Percentiles rank a stretch among this genome's conserved stretches.
Evolutionary conservation across 2,113 vertebrate genomes (phyloP).

Genomic region (Entomyzon cyanotis): DNA sequence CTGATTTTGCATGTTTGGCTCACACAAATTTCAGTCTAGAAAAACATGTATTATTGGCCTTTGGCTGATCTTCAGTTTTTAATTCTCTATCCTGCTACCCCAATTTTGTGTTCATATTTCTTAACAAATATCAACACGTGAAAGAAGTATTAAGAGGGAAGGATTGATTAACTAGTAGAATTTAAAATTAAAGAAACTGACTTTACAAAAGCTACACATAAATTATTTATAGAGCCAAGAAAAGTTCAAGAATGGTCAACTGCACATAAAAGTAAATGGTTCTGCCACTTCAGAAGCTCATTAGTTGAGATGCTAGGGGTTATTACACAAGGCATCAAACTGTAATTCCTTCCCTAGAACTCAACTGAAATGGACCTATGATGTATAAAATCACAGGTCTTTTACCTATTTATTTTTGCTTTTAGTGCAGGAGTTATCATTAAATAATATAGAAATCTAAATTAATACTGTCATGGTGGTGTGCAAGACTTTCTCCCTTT

Average conservation of each 20-base stretch:
- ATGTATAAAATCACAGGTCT: rapidly evolving
- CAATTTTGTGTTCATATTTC: neutral
- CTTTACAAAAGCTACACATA: neutral
- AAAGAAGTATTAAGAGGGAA: neutral
- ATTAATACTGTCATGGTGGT: neutral
- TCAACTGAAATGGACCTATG: neutral
- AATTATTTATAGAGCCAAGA: neutral
- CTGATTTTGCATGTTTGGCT: neutral
- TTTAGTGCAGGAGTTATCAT: neutral
- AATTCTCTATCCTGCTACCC: neutral
- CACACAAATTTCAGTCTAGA: neutral
- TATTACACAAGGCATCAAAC: neutral
- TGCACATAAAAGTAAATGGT: neutral
- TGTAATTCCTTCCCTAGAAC: neutral
- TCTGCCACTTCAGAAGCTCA: neutral
- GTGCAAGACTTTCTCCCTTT: neutral
- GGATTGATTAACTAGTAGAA: neutral
- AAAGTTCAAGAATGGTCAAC: neutral
- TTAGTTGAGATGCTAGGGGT: neutral
- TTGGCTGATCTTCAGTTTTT: neutral
- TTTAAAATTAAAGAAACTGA: neutral
- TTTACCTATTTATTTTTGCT: neutral
- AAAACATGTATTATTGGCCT: neutral
- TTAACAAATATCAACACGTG: neutral
- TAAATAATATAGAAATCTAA: neutral